Percentiles rank a stretch among this genome's conserved stretches.
phyloP scores from a whole-genome alignment of 2,888 invertebrate genomes.

The Aphidius colemani region DNA sequence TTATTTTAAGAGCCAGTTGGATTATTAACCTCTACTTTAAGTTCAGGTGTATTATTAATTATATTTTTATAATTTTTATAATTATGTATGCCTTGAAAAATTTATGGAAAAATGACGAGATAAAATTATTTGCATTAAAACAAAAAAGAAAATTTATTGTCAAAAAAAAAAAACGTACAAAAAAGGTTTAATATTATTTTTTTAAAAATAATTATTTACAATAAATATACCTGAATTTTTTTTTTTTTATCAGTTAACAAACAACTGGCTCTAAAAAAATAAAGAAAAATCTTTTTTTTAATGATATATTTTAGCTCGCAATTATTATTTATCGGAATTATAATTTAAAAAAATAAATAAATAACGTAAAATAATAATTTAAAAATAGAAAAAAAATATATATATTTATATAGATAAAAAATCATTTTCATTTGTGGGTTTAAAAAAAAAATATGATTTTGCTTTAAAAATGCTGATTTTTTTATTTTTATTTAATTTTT shows the following conservation, averaged over 20 bases:
- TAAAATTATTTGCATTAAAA: background rate
- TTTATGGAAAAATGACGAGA: background rate
- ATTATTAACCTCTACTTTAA: slow-evolving; percentile 12
- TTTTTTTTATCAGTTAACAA: too few relatives aligned
- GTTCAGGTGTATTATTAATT: slow-evolving; percentile 12
- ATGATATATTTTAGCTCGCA: slow-evolving; percentile 8
- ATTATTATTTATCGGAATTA: background rate
- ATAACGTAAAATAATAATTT: too few relatives aligned
- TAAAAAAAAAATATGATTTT: too few relatives aligned
- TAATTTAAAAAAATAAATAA: too few relatives aligned
- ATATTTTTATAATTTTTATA: slow-evolving; percentile 3
- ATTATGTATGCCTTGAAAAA: slow-evolving; percentile 11
- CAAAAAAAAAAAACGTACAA: too few relatives aligned
- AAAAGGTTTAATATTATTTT: background rate
- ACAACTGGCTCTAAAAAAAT: background rate
- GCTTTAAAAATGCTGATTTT: background rate
- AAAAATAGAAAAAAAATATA: too few relatives aligned
- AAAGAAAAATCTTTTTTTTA: slow-evolving; percentile 2
- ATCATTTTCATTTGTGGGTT: too few relatives aligned
- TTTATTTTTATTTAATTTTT: slow-evolving; percentile 14
- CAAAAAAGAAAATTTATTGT: too few relatives aligned
- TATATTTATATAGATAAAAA: too few relatives aligned
- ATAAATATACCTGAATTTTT: background rate
- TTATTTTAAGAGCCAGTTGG: background rate
- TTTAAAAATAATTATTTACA: background rate